Base-by-base conservation (phyloP, 1,140 invertebrate species). In the Drosophila rhopaloa region DNA sequence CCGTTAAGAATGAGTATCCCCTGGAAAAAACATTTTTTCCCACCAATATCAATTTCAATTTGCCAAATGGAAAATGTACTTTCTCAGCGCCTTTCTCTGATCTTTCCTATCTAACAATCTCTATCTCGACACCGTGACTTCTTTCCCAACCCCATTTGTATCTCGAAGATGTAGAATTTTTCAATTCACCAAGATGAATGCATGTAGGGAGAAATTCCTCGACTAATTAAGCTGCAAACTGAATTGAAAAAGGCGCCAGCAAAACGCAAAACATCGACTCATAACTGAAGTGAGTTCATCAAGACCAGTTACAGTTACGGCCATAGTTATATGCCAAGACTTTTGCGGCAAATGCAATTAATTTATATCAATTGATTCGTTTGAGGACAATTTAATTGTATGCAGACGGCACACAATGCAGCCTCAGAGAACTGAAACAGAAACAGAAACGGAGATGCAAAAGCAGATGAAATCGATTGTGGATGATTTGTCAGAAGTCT, bases 301-400 rank as follows among this genome's bases (percentile, higher is more conserved):
- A 77, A 56, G 63, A 50, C 27, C 66, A 67, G 73, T 67, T 76
- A 53, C 75, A 77, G 51, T 54, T 57, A 54, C 37, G 51, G 51
- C 44, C 43, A 68, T 61, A 61, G 43, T 47, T 37, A 37, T 59
- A 59, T 59, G 32, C 16, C 38, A 44, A 75, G 38, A 82, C 80
- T 79, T 89, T 83, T 89, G 84, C 84, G 84, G 84, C 81, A 91
- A 91, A 91, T 91, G 83, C 89, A 91, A 91, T 91, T 91, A 91
- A 91, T 91, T 91, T 91, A 91, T 91, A 91, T 91, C 88, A 91
- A 91, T 91, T 91, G 88, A 88, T 91, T 91, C 83, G 89, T 91
- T 91, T 91, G 89, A 91, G 89, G 89, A 91, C 89, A 91, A 91
- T 91, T 91, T 91, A 91, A 91, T 91, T 89, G 86, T 89, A 89